A percentile compares a stretch with the other conserved stretches of the same genome.
phyloP scores from a whole-genome alignment of 2,888 invertebrate genomes.

The Pedicia rivosa region DNA sequence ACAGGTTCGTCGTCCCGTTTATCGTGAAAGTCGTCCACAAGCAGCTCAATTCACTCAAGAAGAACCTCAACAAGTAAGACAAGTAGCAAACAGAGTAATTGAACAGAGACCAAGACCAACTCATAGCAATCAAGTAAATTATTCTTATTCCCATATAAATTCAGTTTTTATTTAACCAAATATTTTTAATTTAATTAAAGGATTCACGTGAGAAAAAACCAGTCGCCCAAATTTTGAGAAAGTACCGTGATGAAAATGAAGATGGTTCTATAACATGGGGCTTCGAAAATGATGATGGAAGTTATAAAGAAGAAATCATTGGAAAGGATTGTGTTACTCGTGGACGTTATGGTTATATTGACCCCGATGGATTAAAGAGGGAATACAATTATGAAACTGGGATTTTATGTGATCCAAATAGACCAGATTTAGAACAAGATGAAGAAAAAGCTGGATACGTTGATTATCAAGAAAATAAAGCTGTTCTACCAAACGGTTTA shows the following conservation, averaged over 20 bases:
- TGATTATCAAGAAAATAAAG: constrained; percentile 58
- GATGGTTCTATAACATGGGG: constrained; percentile 74
- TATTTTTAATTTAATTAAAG: constrained; percentile 20
- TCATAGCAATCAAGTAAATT: constrained; percentile 22
- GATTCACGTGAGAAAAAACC: constrained; percentile 39
- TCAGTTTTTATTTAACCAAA: constrained; percentile 22
- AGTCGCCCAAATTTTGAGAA: constrained; percentile 51
- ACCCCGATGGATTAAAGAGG: constrained; percentile 65
- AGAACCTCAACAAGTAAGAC: constrained; percentile 29
- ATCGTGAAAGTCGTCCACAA: constrained; percentile 36
- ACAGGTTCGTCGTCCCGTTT: constrained; percentile 31
- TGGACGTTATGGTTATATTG: constrained; percentile 70
- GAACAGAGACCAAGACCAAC: constrained; percentile 23
- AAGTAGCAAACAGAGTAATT: constrained; percentile 16
- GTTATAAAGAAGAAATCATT: constrained; percentile 71
- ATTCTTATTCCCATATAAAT: constrained; percentile 24
- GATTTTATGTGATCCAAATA: constrained; percentile 39
- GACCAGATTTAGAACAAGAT: constrained; percentile 31
- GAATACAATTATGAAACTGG: constrained; percentile 75
- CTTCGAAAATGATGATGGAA: constrained; percentile 75
- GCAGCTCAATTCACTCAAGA: constrained; percentile 34
- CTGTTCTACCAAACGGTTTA: constrained; percentile 54
- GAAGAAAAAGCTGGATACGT: constrained; percentile 46
- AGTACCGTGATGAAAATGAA: constrained; percentile 60
- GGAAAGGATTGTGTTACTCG: constrained; percentile 58